Percentiles rank a stretch among this genome's conserved stretches.
phyloP scores from a whole-genome alignment of 2,797 vertebrate species.

The Lithobates sylvaticus region DNA sequence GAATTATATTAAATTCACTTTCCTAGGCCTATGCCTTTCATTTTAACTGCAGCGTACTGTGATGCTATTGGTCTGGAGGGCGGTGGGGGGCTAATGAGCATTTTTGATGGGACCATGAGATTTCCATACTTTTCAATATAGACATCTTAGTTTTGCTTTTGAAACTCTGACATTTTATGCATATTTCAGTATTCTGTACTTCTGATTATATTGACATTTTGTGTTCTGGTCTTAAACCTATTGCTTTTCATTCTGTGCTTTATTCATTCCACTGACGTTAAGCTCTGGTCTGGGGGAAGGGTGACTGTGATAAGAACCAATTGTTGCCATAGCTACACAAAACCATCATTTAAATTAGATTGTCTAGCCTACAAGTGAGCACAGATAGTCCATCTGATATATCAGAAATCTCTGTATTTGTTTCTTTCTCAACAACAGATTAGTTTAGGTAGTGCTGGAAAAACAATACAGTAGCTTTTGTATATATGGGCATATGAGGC shows the following conservation, averaged over 20 bases:
- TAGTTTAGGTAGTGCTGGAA: too few relatives aligned
- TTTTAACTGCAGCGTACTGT: too few relatives aligned
- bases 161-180: background rate
- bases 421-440: background rate
- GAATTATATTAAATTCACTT: too few relatives aligned
- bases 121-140: background rate
- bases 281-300: background rate
- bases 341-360: constrained; percentile 7
- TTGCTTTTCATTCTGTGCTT: background rate
- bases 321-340: constrained; percentile 46
- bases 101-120: background rate
- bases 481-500: too few relatives aligned
- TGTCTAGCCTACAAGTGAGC: background rate
- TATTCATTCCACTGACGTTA: background rate
- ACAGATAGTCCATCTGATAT: background rate
- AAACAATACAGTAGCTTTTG: background rate
- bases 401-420: background rate
- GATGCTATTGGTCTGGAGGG: too few relatives aligned
- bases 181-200: background rate
- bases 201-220: background rate
- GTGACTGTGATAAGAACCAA: constrained; percentile 9
- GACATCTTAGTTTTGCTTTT: background rate
- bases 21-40: too few relatives aligned
- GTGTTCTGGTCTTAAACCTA: background rate
- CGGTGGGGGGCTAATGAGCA: too few relatives aligned